Percentiles rank a stretch among this genome's conserved stretches.
Evolutionary conservation across 2,797 vertebrate species (phyloP).

Genomic region (Muraenolepis orangiensis): DNA sequence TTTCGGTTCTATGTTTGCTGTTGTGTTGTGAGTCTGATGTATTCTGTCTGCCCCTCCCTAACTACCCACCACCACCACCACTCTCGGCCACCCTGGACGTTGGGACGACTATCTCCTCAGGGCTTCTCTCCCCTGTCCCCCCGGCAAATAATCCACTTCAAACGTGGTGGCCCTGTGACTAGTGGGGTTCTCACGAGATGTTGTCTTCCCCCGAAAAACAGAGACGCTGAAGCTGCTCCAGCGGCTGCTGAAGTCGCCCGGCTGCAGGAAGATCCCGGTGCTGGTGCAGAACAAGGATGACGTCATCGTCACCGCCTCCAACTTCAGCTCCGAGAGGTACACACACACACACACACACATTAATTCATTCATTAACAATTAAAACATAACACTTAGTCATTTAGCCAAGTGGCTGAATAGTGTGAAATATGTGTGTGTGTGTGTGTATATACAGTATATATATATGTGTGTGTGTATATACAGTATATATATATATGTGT

Average conservation of each 20-base stretch:
- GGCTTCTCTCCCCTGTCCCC: neutral
- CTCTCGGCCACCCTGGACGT: neutral
- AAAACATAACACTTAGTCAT: no score
- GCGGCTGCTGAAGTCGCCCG: slow-evolving; percentile 94
- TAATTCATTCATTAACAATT: no score
- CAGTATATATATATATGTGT: no score
- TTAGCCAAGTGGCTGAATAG: no score
- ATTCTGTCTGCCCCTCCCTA: neutral
- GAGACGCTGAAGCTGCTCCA: slow-evolving; percentile 94
- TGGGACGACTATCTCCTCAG: neutral
- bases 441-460: neutral
- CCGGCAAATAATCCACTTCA: neutral
- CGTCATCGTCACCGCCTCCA: slow-evolving; percentile 95
- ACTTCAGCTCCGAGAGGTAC: slow-evolving; percentile 98
- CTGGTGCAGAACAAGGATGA: slow-evolving; percentile 97
- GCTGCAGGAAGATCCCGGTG: slow-evolving; percentile 96
- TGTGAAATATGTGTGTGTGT: no score
- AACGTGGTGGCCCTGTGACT: no score
- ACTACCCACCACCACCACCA: neutral
- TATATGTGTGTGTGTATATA: neutral
- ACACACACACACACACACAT: neutral
- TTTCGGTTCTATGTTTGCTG: no score
- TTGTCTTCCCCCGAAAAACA: slow-evolving; percentile 48
- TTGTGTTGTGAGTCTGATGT: neutral
- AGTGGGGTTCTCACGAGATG: neutral